Conservation (phyloP, 2,113 vertebrate genomes). For the Clarias batrachus region DNA sequence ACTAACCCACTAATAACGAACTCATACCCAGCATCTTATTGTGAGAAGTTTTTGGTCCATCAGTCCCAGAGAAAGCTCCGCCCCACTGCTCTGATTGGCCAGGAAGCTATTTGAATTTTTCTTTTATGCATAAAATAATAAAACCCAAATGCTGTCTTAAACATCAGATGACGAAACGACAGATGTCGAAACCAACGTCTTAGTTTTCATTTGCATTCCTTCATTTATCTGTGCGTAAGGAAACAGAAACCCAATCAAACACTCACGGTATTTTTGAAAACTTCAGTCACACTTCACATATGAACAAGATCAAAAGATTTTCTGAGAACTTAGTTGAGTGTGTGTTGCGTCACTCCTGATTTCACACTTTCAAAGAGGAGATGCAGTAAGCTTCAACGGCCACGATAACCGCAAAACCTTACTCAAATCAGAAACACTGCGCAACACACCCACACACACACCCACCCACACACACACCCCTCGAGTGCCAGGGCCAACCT, state of each 20-base stretch:
- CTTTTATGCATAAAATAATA: background rate
- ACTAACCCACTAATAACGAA: no score
- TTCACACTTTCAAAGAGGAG: conserved; percentile 15
- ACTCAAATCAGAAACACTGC: background rate
- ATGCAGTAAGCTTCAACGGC: background rate
- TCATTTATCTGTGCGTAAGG: background rate
- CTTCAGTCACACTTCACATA: background rate
- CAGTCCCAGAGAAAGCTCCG: background rate
- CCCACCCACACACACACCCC: background rate
- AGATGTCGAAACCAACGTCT: background rate
- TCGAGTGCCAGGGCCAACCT: no score
- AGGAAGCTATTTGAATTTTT: background rate
- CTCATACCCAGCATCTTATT: no score
- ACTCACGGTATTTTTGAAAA: background rate
- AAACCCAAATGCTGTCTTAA: background rate
- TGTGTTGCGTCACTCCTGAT: background rate
- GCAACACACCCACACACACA: background rate
- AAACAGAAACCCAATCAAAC: background rate
- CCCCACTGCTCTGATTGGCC: background rate
- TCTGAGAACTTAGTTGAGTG: background rate
- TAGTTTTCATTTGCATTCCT: background rate
- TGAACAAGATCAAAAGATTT: no score
- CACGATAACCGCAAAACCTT: conserved; percentile 12
- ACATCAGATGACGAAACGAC: no score
- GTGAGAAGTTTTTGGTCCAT: background rate